A percentile compares a stretch with the other conserved stretches of the same genome.
phyloP scores from a whole-genome alignment of 2,113 vertebrate genomes.

The Candoia aspera region DNA sequence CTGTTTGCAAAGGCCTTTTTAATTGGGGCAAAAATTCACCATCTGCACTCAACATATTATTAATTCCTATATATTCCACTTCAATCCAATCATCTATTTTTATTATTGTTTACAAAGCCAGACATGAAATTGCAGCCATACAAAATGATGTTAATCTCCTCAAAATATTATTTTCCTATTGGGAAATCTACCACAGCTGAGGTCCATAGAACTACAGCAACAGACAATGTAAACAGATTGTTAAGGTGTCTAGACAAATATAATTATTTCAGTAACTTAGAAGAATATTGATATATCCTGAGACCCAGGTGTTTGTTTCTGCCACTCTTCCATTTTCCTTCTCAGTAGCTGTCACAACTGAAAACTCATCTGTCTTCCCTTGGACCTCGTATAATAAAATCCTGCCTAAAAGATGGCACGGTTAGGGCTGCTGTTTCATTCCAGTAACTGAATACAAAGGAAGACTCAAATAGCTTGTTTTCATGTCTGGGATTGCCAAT shows the following conservation, averaged over 20 bases:
- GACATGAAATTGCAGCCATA: neutral
- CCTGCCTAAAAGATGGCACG: conserved; percentile 10
- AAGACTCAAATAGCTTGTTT: neutral
- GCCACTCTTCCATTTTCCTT: conserved; percentile 29
- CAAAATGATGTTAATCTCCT: conserved; percentile 17
- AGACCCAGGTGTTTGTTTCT: conserved; percentile 36
- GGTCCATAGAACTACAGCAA: neutral
- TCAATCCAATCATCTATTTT: neutral
- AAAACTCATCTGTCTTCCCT: conserved; percentile 34
- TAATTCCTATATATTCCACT: neutral
- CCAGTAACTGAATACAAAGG: conserved; percentile 11
- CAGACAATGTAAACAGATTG: conserved; percentile 30
- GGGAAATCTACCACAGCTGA: conserved; percentile 26
- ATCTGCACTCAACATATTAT: neutral
- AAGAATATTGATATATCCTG: conserved; percentile 34
- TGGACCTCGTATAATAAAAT: conserved; percentile 26
- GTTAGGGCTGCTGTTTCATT: neutral
- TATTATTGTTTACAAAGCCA: neutral
- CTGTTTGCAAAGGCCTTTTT: neutral
- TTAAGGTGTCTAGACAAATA: conserved; percentile 42
- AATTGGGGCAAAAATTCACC: neutral
- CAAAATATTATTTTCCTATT: conserved; percentile 18
- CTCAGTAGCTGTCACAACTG: conserved; percentile 14
- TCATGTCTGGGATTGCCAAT: neutral
- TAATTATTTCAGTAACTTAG: conserved; percentile 31